phyloP scores from a whole-genome alignment of 1,140 invertebrate species.

The Diuraphis noxia region DNA sequence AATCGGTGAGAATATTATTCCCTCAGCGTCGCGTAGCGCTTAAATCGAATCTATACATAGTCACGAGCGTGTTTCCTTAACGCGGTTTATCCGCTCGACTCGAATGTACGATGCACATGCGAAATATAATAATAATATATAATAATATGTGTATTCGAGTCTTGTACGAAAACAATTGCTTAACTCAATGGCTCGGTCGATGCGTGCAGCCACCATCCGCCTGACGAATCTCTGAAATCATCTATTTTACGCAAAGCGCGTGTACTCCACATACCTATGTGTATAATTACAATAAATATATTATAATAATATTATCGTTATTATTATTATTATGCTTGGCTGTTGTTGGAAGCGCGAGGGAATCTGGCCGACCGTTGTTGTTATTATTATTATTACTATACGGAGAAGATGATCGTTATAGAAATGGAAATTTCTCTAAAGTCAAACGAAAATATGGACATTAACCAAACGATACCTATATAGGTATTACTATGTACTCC shows the following conservation, averaged over 20 bases:
- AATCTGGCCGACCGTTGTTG: neutral
- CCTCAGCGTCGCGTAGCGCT: neutral
- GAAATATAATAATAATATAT: slow-evolving; percentile 4
- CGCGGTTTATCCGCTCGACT: neutral
- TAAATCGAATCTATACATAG: neutral
- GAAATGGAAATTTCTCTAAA: too few species aligned
- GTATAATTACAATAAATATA: too few species aligned
- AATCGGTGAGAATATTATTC: neutral
- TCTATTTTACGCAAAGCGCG: neutral
- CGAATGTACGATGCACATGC: neutral
- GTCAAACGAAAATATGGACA: too few species aligned
- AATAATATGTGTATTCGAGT: neutral
- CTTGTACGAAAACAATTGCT: slow-evolving; percentile 6
- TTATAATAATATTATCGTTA: neutral
- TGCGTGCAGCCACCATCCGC: neutral
- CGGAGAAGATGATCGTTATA: neutral
- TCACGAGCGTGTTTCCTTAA: neutral
- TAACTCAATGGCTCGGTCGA: neutral
- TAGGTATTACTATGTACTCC: too few species aligned
- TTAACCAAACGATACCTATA: too few species aligned
- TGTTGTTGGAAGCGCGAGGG: neutral
- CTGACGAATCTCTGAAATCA: neutral
- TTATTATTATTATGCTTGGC: too few species aligned
- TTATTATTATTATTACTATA: neutral
- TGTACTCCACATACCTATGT: neutral